A percentile compares a stretch with the other conserved stretches of the same genome.
phyloP scores from a whole-genome alignment of 2,797 vertebrate genomes.

The Fringilla coelebs region DNA sequence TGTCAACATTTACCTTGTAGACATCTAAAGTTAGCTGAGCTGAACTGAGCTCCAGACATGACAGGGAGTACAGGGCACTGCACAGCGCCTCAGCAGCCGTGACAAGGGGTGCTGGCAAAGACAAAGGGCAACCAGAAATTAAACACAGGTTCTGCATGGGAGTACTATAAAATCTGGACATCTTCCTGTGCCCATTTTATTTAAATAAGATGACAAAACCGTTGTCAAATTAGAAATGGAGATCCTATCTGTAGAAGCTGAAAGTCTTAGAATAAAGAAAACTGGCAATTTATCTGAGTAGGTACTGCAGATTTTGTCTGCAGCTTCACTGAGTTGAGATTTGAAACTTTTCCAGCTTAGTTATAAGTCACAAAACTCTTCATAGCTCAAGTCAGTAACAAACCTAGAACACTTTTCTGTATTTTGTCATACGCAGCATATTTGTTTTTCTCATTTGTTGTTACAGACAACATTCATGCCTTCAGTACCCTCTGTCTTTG shows the following conservation, averaged over 20 bases:
- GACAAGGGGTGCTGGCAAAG: rapidly evolving
- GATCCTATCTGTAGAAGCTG: background rate
- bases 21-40: constrained; percentile 28
- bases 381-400: background rate
- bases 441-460: background rate
- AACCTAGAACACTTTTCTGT: background rate
- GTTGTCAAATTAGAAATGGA: background rate
- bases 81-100: background rate
- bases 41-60: background rate
- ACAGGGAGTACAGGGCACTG: background rate
- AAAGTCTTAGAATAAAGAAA: background rate
- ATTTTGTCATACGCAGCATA: background rate
- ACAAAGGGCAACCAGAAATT: background rate
- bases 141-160: background rate
- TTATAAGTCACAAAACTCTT: background rate
- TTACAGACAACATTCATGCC: background rate
- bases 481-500: background rate
- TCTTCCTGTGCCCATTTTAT: background rate
- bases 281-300: background rate
- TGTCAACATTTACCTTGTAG: constrained; percentile 28
- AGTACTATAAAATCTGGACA: background rate
- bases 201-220: background rate
- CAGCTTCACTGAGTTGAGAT: background rate
- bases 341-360: background rate
- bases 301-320: background rate